Base-by-base conservation (phyloP, 2,113 vertebrate species). In the Cheirogaleus medius region DNA sequence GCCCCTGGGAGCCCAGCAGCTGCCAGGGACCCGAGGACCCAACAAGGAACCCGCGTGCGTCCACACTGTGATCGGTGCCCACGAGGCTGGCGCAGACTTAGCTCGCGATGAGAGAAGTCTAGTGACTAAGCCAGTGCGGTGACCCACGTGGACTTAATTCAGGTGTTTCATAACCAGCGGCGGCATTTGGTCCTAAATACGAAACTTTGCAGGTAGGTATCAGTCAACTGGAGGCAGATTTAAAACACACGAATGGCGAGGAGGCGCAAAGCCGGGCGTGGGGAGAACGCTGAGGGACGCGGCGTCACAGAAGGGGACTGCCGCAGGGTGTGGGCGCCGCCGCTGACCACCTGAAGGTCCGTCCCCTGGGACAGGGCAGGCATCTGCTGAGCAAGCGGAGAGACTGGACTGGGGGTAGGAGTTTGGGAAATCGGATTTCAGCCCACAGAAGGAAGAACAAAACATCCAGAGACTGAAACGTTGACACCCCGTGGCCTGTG, bases 1-100 rank as follows among this genome's bases (percentile, higher is more conserved):
- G 27, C 6, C 6, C 9, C 2, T 14, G 3, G 21, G 8, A 52
- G 32, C 34, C 39, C 8, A n/a, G 2, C 0, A 34, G 64, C 20
- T 2, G 27, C 11, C 11, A 1, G 3, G 0, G 78, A 23, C 13
- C 4, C 68, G 10, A 1, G 0, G 20, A 42, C n/a, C 23, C 58
- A 23, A 20, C 56, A 0, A 12, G 5, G 20, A 4, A 4, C 77
- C 56, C 5, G 23, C 3, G 12, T 32, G 20, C 34, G 7, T 37
- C 10, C 47, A 63, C 47, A 8, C 13, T 0, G 3, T 3, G 14
- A 4, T 0, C 10, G 23, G 47, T 17, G 12, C 47, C 17, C 39
- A 39, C 15, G 14, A 29, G 15, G 47, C 32, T 0, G 21, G 42
- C 4, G 29, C 52, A 39, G 23, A 27, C 20, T 8, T 4, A 6